A percentile compares a stretch with the other conserved stretches of the same genome.
These are phyloP conservation scores for Aporophyla lueneburgensis DNA, from an alignment of 2,888 invertebrate genomes.

Conservation along the genomic window DNA sequence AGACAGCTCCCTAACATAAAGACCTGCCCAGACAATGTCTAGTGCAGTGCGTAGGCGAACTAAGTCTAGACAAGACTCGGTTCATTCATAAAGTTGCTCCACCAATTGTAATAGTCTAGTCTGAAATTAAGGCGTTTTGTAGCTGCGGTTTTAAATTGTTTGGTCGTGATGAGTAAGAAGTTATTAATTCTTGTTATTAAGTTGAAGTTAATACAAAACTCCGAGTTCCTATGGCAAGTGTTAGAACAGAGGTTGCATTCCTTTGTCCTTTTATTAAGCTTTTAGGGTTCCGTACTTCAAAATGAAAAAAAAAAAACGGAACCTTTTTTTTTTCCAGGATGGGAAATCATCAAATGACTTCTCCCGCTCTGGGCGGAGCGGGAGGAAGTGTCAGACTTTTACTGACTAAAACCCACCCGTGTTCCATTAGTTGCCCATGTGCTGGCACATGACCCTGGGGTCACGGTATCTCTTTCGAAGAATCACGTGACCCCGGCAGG, in stretches of 20 bases:
- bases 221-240: background rate
- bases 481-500: no score
- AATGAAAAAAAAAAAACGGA: no score
- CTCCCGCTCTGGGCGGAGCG: no score
- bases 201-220: background rate
- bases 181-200: slow-evolving; percentile 12
- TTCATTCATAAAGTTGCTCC: slow-evolving; percentile 35
- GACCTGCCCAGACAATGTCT: slow-evolving; percentile 38
- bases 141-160: slow-evolving; percentile 33
- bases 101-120: slow-evolving; percentile 36
- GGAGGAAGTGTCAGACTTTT: no score
- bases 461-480: no score
- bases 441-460: no score
- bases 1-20: slow-evolving; percentile 32
- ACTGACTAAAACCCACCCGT: no score
- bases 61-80: slow-evolving; percentile 46
- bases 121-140: slow-evolving; percentile 41
- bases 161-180: background rate
- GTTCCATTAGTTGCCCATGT: no score
- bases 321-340: no score
- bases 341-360: no score
- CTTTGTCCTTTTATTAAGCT: background rate
- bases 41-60: slow-evolving; percentile 54
- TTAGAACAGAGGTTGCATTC: background rate
- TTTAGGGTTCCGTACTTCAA: no score